Base-by-base conservation (phyloP, 2,888 invertebrate species). In the Ophion costatus region DNA sequence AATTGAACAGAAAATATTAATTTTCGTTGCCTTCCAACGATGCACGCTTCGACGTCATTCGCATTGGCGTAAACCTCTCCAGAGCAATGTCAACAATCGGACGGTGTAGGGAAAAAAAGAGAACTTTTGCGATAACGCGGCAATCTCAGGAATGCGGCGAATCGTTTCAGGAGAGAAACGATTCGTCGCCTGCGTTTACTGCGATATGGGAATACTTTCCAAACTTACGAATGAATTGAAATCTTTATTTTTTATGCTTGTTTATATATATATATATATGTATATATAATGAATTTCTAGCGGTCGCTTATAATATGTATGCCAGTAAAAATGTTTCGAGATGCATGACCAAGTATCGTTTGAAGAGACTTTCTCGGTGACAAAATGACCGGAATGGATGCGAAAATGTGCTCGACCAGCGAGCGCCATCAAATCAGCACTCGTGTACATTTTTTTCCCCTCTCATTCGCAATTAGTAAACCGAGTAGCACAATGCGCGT, bases 371-470 rank as follows among this genome's bases (percentile, higher is more conserved):
- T 56, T 59, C 64, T 74, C 78, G 51, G 69, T 69, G 42, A 22
- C 56, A n/a, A 69, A 29, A 38, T 38, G 56, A 67, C 38, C 61
- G 67, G 67, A 56, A 75, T 80, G 59, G 45, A 69, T 42, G 59
- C 24, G 29, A 64, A 71, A 70, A 56, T 79, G 14, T 70, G 67
- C 84, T 84, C 63, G 84, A 10, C 83, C 83, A 83, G 80, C 84
- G 73, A 76, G 80, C 63, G 7, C 45, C 22, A 64, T 61, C 73
- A 51, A 77, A 76, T 45, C 22, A 57, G 38, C 29, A 42, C 22
- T 67, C 38, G 51, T 42, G 61, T 67, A 67, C 22, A 63, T 57
- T 57, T 22, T 57, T 17, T 59, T 24, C 51, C 14, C 24, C 38
- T 75, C 66, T 22, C 9, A 2, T 61, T 45, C 17, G 38, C 33